These are phyloP conservation scores for Leptopterna dolabrata DNA, from an alignment of 2,888 invertebrate species.

Conservation along the genomic window DNA sequence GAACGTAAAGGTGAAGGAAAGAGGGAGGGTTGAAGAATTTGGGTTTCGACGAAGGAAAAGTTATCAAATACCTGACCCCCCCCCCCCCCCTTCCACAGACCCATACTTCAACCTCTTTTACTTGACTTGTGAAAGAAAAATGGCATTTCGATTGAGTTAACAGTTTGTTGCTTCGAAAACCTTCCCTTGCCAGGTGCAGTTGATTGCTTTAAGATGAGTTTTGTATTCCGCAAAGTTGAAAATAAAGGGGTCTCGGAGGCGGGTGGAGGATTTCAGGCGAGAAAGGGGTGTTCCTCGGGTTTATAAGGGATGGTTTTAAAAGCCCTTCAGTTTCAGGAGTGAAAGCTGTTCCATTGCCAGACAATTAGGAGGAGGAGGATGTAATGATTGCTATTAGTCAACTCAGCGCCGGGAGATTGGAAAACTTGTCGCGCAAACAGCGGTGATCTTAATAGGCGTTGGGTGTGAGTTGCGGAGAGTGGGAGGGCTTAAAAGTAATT, in stretches of 20 bases:
- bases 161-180: conserved; percentile 35
- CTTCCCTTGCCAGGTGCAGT: conserved; percentile 46
- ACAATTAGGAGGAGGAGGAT: conserved; percentile 51
- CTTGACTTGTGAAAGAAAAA: conserved; percentile 43
- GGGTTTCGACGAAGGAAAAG: neutral
- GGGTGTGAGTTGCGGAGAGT: too few species aligned
- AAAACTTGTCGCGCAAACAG: conserved; percentile 49
- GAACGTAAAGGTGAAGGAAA: neutral
- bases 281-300: neutral
- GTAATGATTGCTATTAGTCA: conserved; percentile 56
- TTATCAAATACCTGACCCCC: conserved; percentile 16
- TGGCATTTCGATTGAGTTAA: conserved; percentile 55
- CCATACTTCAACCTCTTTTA: neutral
- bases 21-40: neutral
- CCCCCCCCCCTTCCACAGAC: neutral
- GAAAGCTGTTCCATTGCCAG: neutral
- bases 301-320: conserved; percentile 32
- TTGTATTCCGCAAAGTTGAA: conserved; percentile 44
- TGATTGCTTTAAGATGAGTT: conserved; percentile 57
- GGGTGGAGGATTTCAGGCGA: neutral
- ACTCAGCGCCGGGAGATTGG: conserved; percentile 42
- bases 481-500: neutral
- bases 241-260: neutral
- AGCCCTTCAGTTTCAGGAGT: conserved; percentile 52
- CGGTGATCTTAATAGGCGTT: neutral